Evolutionary conservation across 2,113 vertebrate genomes (phyloP).

Genomic region (Girardinichthys multiradiatus): DNA sequence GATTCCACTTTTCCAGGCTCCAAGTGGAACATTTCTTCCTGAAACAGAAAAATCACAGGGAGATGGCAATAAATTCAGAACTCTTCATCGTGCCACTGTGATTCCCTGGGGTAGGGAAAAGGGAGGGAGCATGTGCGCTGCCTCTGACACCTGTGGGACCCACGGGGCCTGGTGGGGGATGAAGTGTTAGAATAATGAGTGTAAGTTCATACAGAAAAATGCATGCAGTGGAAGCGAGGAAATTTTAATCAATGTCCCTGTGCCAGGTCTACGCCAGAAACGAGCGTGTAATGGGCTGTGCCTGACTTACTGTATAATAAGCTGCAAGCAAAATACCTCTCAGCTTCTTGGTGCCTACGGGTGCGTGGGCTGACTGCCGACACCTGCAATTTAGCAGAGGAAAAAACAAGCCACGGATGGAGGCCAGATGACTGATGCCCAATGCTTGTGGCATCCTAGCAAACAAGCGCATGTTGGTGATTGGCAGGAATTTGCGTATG

Average conservation of each 20-base stretch:
- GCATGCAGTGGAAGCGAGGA: conserved; percentile 52
- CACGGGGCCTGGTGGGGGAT: conserved; percentile 54
- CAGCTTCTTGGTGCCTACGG: conserved; percentile 45
- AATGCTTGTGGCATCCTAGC: conserved; percentile 47
- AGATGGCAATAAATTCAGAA: conserved; percentile 69
- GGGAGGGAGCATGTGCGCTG: conserved; percentile 46
- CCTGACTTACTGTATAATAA: conserved; percentile 52
- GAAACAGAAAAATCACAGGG: conserved; percentile 63
- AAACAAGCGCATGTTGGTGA: conserved; percentile 50
- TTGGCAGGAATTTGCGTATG: conserved; percentile 68
- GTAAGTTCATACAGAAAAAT: conserved; percentile 70
- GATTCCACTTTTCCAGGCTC: conserved; percentile 95
- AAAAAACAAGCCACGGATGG: conserved; percentile 50
- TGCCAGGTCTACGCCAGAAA: conserved; percentile 33
- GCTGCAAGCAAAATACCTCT: conserved; percentile 54
- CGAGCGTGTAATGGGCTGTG: conserved; percentile 34
- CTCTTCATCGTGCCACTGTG: conserved; percentile 68
- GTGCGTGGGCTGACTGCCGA: conserved; percentile 48
- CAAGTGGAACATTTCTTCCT: conserved; percentile 98
- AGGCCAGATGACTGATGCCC: conserved; percentile 67
- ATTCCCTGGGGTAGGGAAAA: conserved; percentile 64
- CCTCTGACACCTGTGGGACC: conserved; percentile 62
- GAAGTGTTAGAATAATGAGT: conserved; percentile 73
- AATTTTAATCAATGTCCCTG: conserved; percentile 60
- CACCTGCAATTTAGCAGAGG: conserved; percentile 67